Conservation (phyloP, 2,113 vertebrate genomes). For the Mirounga angustirostris region DNA sequence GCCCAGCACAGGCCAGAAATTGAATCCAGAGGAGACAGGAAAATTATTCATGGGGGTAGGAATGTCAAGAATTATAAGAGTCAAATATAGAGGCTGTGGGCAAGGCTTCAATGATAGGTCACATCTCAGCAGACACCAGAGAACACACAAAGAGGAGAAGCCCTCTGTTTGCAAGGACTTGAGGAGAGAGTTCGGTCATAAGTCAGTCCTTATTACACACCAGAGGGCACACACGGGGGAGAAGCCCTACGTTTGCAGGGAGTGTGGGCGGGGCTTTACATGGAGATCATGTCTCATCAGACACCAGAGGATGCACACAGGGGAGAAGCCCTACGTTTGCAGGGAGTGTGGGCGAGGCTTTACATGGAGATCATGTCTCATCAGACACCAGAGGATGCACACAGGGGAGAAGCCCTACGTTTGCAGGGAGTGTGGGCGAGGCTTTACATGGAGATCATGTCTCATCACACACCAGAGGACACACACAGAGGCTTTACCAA, state of each 20-base stretch:
- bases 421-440: background rate
- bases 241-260: conserved; percentile 50
- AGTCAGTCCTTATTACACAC: background rate
- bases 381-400: conserved; percentile 11
- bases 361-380: fast-evolving
- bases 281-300: fast-evolving
- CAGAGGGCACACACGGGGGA: conserved; percentile 55
- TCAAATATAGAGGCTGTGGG: background rate
- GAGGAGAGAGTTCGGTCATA: background rate
- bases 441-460: fast-evolving
- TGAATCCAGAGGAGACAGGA: background rate
- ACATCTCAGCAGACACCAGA: background rate
- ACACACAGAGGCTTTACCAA: conserved; percentile 5
- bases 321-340: too few species aligned
- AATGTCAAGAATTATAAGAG: background rate
- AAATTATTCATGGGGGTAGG: background rate
- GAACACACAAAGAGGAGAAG: conserved; percentile 52
- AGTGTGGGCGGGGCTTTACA: background rate
- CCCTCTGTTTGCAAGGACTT: conserved; percentile 1
- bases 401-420: conserved; percentile 60
- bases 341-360: background rate
- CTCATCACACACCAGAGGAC: background rate
- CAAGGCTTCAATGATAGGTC: background rate
- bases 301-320: conserved; percentile 42
- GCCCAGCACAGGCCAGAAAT: background rate